Evolutionary conservation across 2,888 invertebrate species (phyloP), one percentile per base, ranked within the genome.

Genomic region (Dryobotodes eremita): DNA sequence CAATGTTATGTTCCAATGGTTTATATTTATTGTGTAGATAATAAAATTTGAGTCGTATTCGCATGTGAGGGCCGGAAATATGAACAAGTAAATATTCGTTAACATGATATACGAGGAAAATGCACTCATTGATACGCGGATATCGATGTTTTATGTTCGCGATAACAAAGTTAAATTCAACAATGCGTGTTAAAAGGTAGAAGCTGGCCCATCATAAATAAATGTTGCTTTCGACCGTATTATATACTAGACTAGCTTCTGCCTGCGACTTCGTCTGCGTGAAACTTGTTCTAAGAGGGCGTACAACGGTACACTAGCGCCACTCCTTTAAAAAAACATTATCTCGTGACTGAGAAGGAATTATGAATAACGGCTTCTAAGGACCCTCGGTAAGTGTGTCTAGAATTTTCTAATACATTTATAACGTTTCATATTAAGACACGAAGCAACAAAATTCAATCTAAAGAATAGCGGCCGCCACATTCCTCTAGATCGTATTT

Each of bases 21-120:
- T 61, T 77, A 77, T 85, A 87, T 90, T 89, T 84, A 88, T 86
- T 68, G 77, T 68, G 83, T 77, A 26, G 72, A 89, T 89, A 83
- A 83, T 87, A 88, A 76, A 79, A 85, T 88, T 88, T 80, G 80
- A 83, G 70, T 77, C 42, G 72, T 76, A 84, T 79, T 71, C 71
- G 65, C 53, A 59, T 53, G 71, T 70, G 77, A 68, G 62, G 26
- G 64, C 53, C 50, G 84, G 76, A 64, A 74, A 83, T 75, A 74
- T 77, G 64, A 70, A 81, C 82, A 89, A 82, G 80, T 87, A 76
- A 84, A 86, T 87, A 83, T 86, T 86, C 84, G 80, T 84, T 83
- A 84, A 86, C 70, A 71, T 82, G 82, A 81, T 82, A 82, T 79
- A 86, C 66, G 82, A 75, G 83, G 81, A 71, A 62, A 71, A 55